These are phyloP conservation scores for Shinisaurus crocodilurus DNA, from an alignment of 2,113 vertebrate genomes.

Conservation along the genomic window DNA sequence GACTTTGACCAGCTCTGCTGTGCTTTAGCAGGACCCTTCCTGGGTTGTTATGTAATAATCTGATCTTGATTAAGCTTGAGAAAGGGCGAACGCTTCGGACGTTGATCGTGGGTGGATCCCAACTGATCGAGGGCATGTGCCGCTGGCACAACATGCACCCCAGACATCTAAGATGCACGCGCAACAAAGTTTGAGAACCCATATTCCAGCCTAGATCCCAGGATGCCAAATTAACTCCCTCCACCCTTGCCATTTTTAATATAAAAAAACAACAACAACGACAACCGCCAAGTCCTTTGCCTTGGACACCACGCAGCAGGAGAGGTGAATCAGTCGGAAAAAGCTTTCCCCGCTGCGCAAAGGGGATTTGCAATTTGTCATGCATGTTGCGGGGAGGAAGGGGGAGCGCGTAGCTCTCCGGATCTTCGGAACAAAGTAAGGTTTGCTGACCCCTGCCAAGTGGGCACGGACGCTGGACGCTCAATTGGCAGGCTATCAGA, in stretches of 20 bases:
- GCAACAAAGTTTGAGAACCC: background rate
- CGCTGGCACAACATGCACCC: background rate
- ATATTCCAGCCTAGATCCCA: too few relatives aligned
- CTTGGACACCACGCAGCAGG: background rate
- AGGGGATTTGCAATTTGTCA: background rate
- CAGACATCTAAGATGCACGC: background rate
- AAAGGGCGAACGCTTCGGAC: background rate
- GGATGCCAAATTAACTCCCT: background rate
- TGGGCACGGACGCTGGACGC: background rate
- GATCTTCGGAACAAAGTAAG: background rate
- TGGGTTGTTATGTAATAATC: background rate
- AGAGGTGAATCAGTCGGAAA: background rate
- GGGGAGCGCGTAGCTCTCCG: background rate
- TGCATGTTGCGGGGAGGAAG: background rate
- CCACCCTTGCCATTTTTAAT: background rate
- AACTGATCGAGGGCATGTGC: background rate
- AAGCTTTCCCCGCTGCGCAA: background rate
- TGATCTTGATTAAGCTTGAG: background rate
- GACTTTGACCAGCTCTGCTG: background rate
- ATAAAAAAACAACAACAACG: background rate
- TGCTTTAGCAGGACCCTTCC: background rate
- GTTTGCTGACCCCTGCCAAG: background rate
- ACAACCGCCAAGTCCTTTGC: background rate
- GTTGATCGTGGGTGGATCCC: background rate
- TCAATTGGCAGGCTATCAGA: background rate